A percentile compares a stretch with the other conserved stretches of the same genome.
Evolutionary conservation across 1,140 invertebrate species (phyloP).

Genomic region (Bombus picipes): DNA sequence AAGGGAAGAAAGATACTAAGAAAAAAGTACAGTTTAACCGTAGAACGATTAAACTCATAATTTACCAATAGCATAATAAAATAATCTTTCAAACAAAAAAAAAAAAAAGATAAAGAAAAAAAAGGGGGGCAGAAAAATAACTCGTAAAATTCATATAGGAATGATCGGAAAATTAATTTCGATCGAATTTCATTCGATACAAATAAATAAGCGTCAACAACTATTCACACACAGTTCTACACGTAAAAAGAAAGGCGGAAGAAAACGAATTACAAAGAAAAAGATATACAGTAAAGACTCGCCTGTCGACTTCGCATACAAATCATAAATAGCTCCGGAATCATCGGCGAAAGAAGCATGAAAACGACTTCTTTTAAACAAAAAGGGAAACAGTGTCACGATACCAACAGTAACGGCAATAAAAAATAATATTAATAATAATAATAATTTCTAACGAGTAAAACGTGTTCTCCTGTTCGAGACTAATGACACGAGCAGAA

Average conservation of each 20-base stretch:
- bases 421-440: constrained; percentile 36
- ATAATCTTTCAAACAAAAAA: background rate
- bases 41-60: background rate
- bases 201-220: constrained; percentile 53
- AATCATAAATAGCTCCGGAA: constrained; percentile 33
- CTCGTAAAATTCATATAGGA: background rate
- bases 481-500: constrained; percentile 29
- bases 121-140: background rate
- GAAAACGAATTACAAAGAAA: background rate
- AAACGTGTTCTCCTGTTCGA: constrained; percentile 27
- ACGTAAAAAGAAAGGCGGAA: background rate
- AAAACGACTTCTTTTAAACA: constrained; percentile 6
- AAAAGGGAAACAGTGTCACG: constrained; percentile 13
- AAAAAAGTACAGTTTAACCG: too few relatives aligned
- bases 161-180: background rate
- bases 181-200: background rate
- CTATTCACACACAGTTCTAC: background rate
- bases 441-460: constrained; percentile 39
- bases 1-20: background rate
- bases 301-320: constrained; percentile 12
- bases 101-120: too few relatives aligned
- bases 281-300: background rate
- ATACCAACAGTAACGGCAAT: constrained; percentile 41
- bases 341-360: constrained; percentile 14
- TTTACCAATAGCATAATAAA: background rate